Evolutionary conservation across 1,140 invertebrate genomes (phyloP).

Genomic region (Daktulosphaira vitifoliae): DNA sequence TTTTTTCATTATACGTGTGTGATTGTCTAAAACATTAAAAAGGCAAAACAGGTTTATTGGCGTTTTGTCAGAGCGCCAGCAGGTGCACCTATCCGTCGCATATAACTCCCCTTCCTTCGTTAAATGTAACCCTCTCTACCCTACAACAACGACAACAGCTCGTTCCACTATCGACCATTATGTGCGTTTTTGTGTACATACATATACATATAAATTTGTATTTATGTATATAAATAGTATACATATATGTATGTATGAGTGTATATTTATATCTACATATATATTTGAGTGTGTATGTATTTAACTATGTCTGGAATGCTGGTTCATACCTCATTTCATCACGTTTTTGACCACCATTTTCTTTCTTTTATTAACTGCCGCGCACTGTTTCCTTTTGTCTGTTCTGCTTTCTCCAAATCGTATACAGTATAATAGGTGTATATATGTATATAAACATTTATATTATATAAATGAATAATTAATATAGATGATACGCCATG

Average conservation of each 20-base stretch:
- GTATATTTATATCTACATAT: not conserved
- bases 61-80: constrained; percentile 33
- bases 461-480: constrained; percentile 23
- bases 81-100: constrained; percentile 20
- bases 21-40: constrained; percentile 25
- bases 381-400: constrained; percentile 21
- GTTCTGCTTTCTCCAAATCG: constrained; percentile 24
- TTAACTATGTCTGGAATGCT: constrained; percentile 26
- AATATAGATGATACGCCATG: constrained; percentile 22
- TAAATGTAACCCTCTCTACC: constrained; percentile 3
- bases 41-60: constrained; percentile 32
- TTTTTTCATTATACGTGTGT: constrained; percentile 6
- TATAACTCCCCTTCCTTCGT: not conserved
- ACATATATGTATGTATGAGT: not conserved
- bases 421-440: constrained; percentile 1
- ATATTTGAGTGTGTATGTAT: not conserved
- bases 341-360: constrained; percentile 32
- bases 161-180: constrained; percentile 6
- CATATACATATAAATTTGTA: constrained; percentile 12
- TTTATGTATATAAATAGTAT: not conserved
- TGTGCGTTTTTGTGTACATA: constrained; percentile 1
- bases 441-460: no score
- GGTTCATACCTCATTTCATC: constrained; percentile 31
- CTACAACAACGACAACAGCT: not conserved
- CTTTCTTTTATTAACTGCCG: constrained; percentile 29